phyloP scores from a whole-genome alignment of 2,888 invertebrate genomes.

The Andrena trimmerana region DNA sequence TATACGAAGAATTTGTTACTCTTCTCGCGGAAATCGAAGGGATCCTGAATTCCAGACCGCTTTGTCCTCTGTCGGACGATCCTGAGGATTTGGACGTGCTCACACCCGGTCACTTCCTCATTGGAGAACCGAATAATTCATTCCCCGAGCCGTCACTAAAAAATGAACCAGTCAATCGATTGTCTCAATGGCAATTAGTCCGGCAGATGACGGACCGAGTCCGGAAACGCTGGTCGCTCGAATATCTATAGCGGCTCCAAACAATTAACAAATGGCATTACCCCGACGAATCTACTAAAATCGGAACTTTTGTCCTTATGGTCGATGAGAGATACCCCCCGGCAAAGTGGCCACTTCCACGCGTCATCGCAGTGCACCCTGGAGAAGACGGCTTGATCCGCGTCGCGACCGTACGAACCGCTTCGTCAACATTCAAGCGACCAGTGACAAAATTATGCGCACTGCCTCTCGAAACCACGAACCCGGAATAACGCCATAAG shows the following conservation, averaged over 20 bases:
- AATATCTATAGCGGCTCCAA: neutral
- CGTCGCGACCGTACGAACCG: neutral
- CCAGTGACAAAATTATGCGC: neutral
- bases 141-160: too few relatives aligned
- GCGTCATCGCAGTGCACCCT: neutral
- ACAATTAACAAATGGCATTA: neutral
- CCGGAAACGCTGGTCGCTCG: neutral
- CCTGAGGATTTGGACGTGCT: neutral
- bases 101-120: too few relatives aligned
- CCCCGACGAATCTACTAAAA: too few relatives aligned
- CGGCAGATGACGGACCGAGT: neutral
- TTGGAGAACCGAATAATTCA: too few relatives aligned
- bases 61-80: neutral
- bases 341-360: neutral
- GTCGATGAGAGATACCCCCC: neutral
- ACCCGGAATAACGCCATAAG: too few relatives aligned
- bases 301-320: neutral
- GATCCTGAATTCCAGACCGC: neutral
- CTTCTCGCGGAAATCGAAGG: slow-evolving; percentile 3
- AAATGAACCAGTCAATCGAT: neutral
- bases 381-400: neutral
- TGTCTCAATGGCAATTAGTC: neutral
- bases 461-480: too few relatives aligned
- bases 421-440: neutral
- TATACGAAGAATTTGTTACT: neutral